Evolutionary conservation across 2,888 invertebrate genomes (phyloP), one percentile per base, ranked within the genome.

Genomic region (Ametastegia equiseti): DNA sequence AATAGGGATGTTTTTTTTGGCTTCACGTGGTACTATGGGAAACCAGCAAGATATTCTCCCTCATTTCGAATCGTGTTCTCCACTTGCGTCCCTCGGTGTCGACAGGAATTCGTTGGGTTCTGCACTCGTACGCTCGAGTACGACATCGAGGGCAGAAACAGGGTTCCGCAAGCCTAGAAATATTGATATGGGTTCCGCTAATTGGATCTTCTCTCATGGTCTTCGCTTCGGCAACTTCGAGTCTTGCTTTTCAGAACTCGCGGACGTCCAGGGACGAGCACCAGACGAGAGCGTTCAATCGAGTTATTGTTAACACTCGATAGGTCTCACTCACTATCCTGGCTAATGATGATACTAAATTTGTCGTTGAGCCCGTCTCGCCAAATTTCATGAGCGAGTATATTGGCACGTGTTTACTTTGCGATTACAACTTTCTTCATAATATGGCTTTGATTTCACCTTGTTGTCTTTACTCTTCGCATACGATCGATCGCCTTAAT

Each of bases 181-280:
- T 75, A 75, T 75, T 75, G 75, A 75, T 75, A 75, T 54, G 75
- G 75, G 36, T 75, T 75, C 75, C 19, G 50, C 33, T 54, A 75
- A 75, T 75, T 75, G 75, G 75, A 75, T 75, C 42, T n/a, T 54
- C n/a, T 23, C 50, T 19, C 54, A 54, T 75, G 19, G 19, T 75
- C 54, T 45, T n/a, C 67, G 19, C 54, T 13, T 23, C 39, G 67
- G 19, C 75, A n/a, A 23, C 75, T 27, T 19, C 33, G 3, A 36
- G 50, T 54, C 30, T 33, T 11, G 19, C 19, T 39, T 19, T 65
- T 19, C 65, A 36, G 33, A 36, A 19, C 15, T 27, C 19, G 36
- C n/a, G 39, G 19, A 39, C 39, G 65, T 36, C n/a, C 27, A 11
- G 65, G n/a, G 19, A 5, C 4, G 15, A 60, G 13, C 60, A 13